Percentiles rank a stretch among this genome's conserved stretches.
phyloP scores from a whole-genome alignment of 2,888 invertebrate genomes.

The Brachyptera putata region DNA sequence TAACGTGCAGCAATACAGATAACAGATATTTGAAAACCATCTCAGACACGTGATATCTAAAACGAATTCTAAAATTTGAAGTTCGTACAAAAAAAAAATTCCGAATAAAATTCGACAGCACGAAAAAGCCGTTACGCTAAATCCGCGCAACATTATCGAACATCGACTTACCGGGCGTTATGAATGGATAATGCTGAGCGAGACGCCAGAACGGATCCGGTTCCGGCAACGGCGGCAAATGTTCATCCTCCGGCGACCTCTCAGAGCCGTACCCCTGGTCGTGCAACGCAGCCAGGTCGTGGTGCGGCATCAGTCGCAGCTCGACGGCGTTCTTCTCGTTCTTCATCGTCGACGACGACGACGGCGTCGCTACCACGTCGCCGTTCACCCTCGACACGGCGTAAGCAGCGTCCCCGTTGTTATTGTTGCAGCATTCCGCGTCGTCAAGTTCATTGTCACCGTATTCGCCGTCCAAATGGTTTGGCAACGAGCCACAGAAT shows the following conservation, averaged over 20 bases:
- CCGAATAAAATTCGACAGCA: too few relatives aligned
- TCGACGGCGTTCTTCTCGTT: constrained; percentile 20
- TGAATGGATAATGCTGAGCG: constrained; percentile 53
- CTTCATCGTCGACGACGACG: constrained; percentile 25
- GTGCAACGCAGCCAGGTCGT: constrained; percentile 40
- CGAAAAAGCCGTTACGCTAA: too few relatives aligned
- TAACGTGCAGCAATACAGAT: too few relatives aligned
- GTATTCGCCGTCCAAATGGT: constrained; percentile 59
- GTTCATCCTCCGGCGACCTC: constrained; percentile 72
- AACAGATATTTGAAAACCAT: too few relatives aligned
- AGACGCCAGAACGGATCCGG: constrained; percentile 4
- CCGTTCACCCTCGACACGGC: constrained; percentile 1
- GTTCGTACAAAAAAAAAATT: too few relatives aligned
- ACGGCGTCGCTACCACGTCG: constrained; percentile 9
- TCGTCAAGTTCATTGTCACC: constrained; percentile 21
- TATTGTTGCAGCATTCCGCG: constrained; percentile 35
- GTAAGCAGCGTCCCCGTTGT: constrained; percentile 27
- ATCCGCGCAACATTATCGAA: too few relatives aligned
- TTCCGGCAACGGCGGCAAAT: constrained; percentile 57
- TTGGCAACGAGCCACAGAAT: constrained; percentile 61
- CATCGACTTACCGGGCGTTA: constrained; percentile 62
- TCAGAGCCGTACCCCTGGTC: constrained; percentile 76
- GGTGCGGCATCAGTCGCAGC: constrained; percentile 28
- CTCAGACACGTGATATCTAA: too few relatives aligned
- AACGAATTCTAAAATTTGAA: too few relatives aligned